These are phyloP conservation scores for Cuculus canorus DNA, from an alignment of 2,797 vertebrate species.

Conservation along the genomic window DNA sequence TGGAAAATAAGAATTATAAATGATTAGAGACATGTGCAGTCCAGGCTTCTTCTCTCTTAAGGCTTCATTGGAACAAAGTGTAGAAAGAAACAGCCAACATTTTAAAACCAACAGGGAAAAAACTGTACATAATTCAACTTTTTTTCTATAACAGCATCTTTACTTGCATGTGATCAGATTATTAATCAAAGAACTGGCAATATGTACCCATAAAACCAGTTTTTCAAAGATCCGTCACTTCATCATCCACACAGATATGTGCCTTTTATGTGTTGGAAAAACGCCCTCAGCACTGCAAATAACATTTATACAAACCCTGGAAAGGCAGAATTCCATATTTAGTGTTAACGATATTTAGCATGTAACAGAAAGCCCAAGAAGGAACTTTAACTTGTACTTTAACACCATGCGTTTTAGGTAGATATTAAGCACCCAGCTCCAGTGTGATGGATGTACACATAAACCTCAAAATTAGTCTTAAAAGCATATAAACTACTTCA, in stretches of 20 bases:
- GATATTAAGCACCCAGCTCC: conserved; percentile 48
- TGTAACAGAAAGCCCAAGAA: conserved; percentile 38
- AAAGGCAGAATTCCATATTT: conserved; percentile 16
- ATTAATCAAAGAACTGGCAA: conserved; percentile 42
- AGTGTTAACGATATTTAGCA: conserved; percentile 60
- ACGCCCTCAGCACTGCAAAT: conserved; percentile 14
- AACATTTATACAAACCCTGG: conserved; percentile 12
- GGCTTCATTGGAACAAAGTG: conserved; percentile 55
- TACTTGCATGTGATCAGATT: conserved; percentile 31
- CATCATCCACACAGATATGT: neutral
- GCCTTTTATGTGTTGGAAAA: conserved; percentile 9
- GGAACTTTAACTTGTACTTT: conserved; percentile 47
- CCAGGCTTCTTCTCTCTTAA: conserved; percentile 11
- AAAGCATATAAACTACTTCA: conserved; percentile 85
- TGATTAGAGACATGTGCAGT: conserved; percentile 33
- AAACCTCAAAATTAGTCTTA: conserved; percentile 83
- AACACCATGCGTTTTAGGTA: conserved; percentile 55
- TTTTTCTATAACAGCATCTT: conserved; percentile 2
- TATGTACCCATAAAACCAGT: neutral
- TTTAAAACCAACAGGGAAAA: conserved; percentile 23
- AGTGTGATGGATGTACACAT: conserved; percentile 79
- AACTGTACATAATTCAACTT: neutral
- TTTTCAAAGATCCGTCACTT: conserved; percentile 33
- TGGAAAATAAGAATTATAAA: conserved; percentile 3
- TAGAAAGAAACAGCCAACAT: conserved; percentile 39